Evolutionary conservation across 2,888 invertebrate genomes (phyloP).

Genomic region (Epirrhoe tristata): DNA sequence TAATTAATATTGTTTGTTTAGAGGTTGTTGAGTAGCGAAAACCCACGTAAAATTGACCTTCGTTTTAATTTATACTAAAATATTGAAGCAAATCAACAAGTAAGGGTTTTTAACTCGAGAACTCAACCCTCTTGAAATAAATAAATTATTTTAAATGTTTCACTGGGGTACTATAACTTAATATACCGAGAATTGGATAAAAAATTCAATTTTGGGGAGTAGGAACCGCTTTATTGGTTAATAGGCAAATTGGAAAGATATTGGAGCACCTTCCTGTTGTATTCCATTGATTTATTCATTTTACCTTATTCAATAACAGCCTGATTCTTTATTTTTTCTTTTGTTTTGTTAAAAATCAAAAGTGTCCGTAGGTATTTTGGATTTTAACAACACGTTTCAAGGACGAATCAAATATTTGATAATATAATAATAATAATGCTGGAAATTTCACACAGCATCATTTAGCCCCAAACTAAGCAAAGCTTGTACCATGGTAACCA

Average conservation of each 20-base stretch:
- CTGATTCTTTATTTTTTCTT: neutral
- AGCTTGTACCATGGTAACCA: no score
- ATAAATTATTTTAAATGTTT: neutral
- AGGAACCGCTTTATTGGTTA: constrained; percentile 33
- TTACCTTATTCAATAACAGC: neutral
- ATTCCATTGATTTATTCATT: constrained; percentile 15
- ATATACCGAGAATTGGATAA: constrained; percentile 23
- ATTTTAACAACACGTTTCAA: no score
- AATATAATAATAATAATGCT: no score
- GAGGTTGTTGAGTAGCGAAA: neutral
- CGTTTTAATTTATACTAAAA: no score
- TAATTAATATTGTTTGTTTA: no score
- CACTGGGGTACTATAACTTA: neutral
- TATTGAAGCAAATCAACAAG: neutral
- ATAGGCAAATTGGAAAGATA: constrained; percentile 41
- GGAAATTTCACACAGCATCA: no score
- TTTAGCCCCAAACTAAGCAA: no score
- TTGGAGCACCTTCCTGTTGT: constrained; percentile 25
- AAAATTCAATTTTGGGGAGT: constrained; percentile 28
- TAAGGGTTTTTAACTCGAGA: neutral
- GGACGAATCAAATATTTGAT: no score
- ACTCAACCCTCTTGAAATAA: neutral
- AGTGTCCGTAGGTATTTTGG: no score
- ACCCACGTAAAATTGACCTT: neutral
- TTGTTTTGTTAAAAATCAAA: neutral